Evolutionary conservation across 30 jellyfish, hydroid and myxozoan species (phyloP).

Genomic region (Turritopsis dohrnii): DNA sequence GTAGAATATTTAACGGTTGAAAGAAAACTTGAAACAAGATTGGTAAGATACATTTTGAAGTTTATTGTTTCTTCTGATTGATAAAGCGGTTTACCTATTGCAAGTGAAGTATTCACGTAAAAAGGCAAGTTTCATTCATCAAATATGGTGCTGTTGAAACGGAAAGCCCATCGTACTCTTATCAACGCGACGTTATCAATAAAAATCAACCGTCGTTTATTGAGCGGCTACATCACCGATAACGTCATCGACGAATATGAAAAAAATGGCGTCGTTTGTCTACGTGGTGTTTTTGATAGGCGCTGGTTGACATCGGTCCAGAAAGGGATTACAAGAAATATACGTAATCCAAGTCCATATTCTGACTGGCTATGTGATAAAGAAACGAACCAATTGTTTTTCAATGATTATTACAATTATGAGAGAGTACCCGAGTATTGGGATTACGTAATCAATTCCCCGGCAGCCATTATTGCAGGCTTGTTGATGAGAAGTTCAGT

Average conservation of each 20-base stretch:
- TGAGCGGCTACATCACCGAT: neutral
- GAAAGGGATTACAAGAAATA: slow-evolving; percentile 41
- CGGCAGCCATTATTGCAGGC: slow-evolving; percentile 68
- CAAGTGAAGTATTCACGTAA: no score
- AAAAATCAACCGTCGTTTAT: neutral
- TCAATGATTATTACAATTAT: slow-evolving; percentile 72
- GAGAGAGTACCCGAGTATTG: slow-evolving; percentile 30
- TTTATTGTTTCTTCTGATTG: no score
- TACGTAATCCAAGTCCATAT: slow-evolving; percentile 41
- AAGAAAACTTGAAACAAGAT: neutral
- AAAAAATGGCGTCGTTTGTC: slow-evolving; percentile 63
- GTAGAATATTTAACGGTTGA: no score
- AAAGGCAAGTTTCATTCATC: neutral
- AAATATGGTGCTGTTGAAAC: neutral
- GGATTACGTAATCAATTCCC: slow-evolving; percentile 42
- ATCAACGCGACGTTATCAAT: neutral
- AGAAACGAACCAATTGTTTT: slow-evolving; percentile 47
- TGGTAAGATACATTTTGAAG: neutral
- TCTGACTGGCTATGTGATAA: slow-evolving; percentile 46
- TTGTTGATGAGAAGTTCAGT: slow-evolving; percentile 45
- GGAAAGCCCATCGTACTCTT: neutral
- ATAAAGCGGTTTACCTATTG: no score
- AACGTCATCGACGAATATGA: slow-evolving; percentile 37
- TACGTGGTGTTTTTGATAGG: slow-evolving; percentile 38
- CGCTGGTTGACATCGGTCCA: slow-evolving; percentile 41